Base-by-base conservation (phyloP, 2,888 invertebrate species). In the Dendrolimus houi region DNA sequence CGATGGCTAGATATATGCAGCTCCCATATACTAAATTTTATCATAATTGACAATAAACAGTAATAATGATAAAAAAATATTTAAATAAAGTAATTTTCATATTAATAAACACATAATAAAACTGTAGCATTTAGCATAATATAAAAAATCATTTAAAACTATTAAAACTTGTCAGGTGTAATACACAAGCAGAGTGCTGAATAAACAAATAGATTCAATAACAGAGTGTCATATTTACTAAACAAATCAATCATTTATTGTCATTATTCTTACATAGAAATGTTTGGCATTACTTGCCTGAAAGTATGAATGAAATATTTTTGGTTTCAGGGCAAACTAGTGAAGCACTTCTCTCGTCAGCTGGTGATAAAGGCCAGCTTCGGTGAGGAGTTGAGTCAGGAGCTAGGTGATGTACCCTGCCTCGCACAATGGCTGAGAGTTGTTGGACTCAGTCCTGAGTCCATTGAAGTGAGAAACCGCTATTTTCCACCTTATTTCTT, bases 341-440 rank as follows among this genome's bases (percentile, higher is more conserved):
- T 98, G 77, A 97, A 97, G 85, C 93, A 97, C 81, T 98, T 98
- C 85, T 97, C 98, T 53, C 94, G 95, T 64, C 96, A 98, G 91
- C 92, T 98, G 73, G 94, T 97, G 66, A 96, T 95, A 63, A 98
- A 97, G 85, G 93, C 95, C 63, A 95, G 95, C 79, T 92, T 97
- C 72, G 92, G 93, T 62, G 94, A 94, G 74, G 84, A 87, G 71
- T 76, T 94, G 72, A 92, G 92, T 64, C 91, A 86, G 60, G 93
- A 93, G 74, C 92, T 94, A 71, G 92, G 92, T 58, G 94, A 95
- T 61, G 93, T 96, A 68, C 97, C 97, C 41, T 95, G 96, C 57
- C 89, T 98, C 62, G 93, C 94, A 67, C 96, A 97, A 84, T 99
- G 98, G 98, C 92, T 99, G 57, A 93, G 95, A 64, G 97, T 98